Conservation (phyloP, 2,113 vertebrate species). For the Tragelaphus imberbis region DNA sequence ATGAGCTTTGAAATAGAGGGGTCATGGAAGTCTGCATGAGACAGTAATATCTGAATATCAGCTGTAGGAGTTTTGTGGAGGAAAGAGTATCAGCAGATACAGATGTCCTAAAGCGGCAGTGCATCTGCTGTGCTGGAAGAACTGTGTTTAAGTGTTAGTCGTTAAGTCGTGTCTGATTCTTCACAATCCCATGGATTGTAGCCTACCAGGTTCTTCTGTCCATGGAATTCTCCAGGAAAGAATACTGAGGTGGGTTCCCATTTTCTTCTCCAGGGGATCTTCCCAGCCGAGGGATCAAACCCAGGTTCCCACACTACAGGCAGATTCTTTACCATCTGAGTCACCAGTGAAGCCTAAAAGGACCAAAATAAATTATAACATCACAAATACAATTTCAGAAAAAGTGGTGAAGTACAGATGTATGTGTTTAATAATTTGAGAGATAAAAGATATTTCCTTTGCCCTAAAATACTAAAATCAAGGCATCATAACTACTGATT, state of each 20-base stretch:
- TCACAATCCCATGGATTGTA: not conserved
- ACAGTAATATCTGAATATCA: not conserved
- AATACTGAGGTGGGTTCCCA: not conserved
- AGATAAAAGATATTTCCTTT: not conserved
- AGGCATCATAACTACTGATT: not conserved
- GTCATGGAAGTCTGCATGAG: not conserved
- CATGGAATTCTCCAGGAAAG: not conserved
- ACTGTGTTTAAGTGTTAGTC: not conserved
- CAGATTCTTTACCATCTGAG: not conserved
- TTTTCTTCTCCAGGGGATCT: not conserved
- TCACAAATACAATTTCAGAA: not conserved
- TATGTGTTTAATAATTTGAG: not conserved
- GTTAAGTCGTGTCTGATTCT: not conserved
- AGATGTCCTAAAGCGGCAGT: not conserved
- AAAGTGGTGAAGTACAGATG: not conserved
- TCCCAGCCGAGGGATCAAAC: rapidly evolving
- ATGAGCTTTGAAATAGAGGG: not conserved
- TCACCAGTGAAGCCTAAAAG: not conserved
- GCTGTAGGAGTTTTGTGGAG: not conserved
- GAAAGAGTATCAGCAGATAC: not conserved
- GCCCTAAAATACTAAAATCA: not conserved
- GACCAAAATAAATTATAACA: not conserved
- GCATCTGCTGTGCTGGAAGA: not conserved
- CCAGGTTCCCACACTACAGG: not conserved
- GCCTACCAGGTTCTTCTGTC: not conserved